Percentiles rank a stretch among this genome's conserved stretches.
Evolutionary conservation across 2,888 invertebrate species (phyloP).

Genomic region (Drosophila engyochracea): DNA sequence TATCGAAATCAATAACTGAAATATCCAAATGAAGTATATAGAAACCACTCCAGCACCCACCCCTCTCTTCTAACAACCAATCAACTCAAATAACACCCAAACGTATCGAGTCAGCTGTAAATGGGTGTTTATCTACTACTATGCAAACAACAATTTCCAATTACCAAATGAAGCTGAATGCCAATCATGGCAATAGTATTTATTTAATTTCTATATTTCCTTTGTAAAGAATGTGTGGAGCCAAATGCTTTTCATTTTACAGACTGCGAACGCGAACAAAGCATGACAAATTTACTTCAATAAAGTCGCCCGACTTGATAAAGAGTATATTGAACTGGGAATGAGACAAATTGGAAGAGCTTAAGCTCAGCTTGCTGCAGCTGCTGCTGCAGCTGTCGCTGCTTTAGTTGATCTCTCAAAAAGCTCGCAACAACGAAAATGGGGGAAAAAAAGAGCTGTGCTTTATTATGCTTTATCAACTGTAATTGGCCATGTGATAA

Average conservation of each 20-base stretch:
- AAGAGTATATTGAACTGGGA: constrained; percentile 60
- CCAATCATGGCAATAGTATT: constrained; percentile 31
- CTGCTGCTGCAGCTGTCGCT: not conserved
- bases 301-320: constrained; percentile 43
- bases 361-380: constrained; percentile 5
- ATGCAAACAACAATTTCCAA: constrained; percentile 13
- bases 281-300: constrained; percentile 32
- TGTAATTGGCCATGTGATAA: constrained; percentile 39
- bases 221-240: constrained; percentile 16
- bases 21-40: not conserved
- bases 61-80: not conserved
- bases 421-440: not conserved
- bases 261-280: constrained; percentile 20
- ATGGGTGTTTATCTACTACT: not conserved
- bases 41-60: not conserved
- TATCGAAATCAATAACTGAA: constrained; percentile 48
- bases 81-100: not conserved
- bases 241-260: constrained; percentile 31
- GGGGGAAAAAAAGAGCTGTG: constrained; percentile 11
- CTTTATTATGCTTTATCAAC: constrained; percentile 32
- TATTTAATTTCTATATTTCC: constrained; percentile 12
- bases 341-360: constrained; percentile 16
- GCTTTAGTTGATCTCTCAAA: constrained; percentile 18
- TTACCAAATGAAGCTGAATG: constrained; percentile 5
- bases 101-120: constrained; percentile 1